Base-by-base conservation (phyloP, 2,888 invertebrate genomes). In the Mechanitis mazaeus region DNA sequence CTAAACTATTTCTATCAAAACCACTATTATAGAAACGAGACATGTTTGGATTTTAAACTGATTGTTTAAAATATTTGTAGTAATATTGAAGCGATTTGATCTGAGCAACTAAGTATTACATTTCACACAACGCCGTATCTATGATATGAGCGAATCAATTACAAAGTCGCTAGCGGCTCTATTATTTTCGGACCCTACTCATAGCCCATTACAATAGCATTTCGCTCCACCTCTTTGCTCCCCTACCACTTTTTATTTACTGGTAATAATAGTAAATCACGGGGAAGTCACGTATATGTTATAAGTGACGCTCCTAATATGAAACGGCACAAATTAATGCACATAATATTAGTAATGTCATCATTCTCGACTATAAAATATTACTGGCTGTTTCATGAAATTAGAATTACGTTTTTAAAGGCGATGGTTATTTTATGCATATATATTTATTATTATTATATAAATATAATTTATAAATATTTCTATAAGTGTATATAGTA, bases 231-330 rank as follows among this genome's bases (percentile, higher is more conserved):
- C 90, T 87, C 87, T 83, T 84, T 81, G 81, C 82, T 84, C 90
- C 89, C 90, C 89, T 89, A 84, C 90, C 77, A 90, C 87, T 85
- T 90, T 89, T 89, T 90, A 90, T 88, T 86, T 87, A 87, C 86
- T 83, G 78, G 84, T 88, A 88, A 89, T 88, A 89, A 90, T 89
- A 88, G 79, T 90, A 87, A 89, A 87, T 88, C 87, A 88, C 81
- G 72, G 76, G 77, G 76, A 79, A 73, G 78, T 78, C 79, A 75
- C 78, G 79, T 85, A 84, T 85, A 74, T 80, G 75, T 77, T 76
- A 77, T 75, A 75, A 76, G 75, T 73, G 65, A 66, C 68, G 71
- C 38, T 62, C 54, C 56, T 54, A 54, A 75, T 76, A 78, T 75
- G 80, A 80, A 84, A 80, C 85, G 87, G 85, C 82, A 82, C 82